These are phyloP conservation scores for Mythimna loreyi DNA, from an alignment of 2,888 invertebrate genomes.

Conservation along the genomic window DNA sequence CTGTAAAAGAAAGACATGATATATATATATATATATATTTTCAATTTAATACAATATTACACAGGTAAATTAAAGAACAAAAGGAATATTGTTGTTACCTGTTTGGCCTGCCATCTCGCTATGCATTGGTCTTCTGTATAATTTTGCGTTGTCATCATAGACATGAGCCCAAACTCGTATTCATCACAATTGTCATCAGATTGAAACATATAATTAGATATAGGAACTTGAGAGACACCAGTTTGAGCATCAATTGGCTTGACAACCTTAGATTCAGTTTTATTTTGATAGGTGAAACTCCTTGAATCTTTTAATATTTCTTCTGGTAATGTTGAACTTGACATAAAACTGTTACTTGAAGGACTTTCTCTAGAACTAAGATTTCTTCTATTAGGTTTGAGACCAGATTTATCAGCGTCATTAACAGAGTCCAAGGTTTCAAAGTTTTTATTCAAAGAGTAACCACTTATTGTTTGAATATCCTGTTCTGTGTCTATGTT, in stretches of 20 bases:
- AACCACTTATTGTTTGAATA: conserved; percentile 82
- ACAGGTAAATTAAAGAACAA: background rate
- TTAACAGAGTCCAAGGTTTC: conserved; percentile 78
- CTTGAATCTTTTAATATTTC: conserved; percentile 4
- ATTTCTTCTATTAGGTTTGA: conserved; percentile 69
- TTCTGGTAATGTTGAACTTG: conserved; percentile 5
- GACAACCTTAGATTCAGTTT: conserved; percentile 37
- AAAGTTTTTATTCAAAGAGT: conserved; percentile 82
- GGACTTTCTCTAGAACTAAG: conserved; percentile 72
- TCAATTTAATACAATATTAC: background rate
- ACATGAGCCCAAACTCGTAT: conserved; percentile 65
- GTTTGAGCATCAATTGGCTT: conserved; percentile 26
- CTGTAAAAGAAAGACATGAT: conserved; percentile 77
- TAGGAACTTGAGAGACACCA: conserved; percentile 5
- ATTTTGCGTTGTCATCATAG: conserved; percentile 72
- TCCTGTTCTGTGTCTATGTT: conserved; percentile 80
- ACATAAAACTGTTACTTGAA: conserved; percentile 28
- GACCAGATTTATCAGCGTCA: conserved; percentile 72
- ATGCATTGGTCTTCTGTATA: conserved; percentile 84
- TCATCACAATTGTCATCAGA: conserved; percentile 62
- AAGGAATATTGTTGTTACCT: conserved; percentile 77
- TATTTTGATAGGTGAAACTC: conserved; percentile 70
- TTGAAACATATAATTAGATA: conserved; percentile 38
- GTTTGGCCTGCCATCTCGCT: conserved; percentile 92
- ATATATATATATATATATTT: background rate